Evolutionary conservation across 2,797 vertebrate species (phyloP).

Genomic region (Oreortyx pictus): DNA sequence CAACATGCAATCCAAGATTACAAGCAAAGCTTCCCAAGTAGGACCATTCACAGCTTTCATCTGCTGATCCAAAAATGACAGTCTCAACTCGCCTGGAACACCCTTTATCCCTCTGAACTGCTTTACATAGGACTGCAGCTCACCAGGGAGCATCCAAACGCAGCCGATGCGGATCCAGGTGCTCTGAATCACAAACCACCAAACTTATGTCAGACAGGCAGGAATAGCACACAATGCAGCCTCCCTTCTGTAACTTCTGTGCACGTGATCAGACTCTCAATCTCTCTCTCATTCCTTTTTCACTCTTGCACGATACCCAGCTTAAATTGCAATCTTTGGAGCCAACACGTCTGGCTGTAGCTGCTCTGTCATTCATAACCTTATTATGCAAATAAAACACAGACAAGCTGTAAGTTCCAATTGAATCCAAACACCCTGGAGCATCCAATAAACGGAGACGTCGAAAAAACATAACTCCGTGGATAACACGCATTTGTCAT

Average conservation of each 20-base stretch:
- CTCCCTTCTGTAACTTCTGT: slow-evolving; percentile 33
- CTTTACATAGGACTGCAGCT: neutral
- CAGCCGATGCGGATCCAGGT: neutral
- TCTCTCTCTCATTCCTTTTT: slow-evolving; percentile 42
- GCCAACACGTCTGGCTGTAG: slow-evolving; percentile 80
- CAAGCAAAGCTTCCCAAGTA: neutral
- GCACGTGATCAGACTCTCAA: slow-evolving; percentile 3
- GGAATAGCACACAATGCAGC: slow-evolving; percentile 36
- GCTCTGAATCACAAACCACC: neutral
- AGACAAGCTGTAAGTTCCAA: slow-evolving; percentile 78
- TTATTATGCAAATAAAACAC: slow-evolving; percentile 82
- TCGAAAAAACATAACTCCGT: slow-evolving; percentile 60
- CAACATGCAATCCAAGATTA: accelerated
- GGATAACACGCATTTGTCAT: slow-evolving; percentile 62
- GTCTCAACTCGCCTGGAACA: neutral
- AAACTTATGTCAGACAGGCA: slow-evolving; percentile 59
- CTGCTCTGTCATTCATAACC: slow-evolving; percentile 80
- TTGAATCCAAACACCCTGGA: slow-evolving; percentile 74
- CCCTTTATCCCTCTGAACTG: neutral
- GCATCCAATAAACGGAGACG: slow-evolving; percentile 65
- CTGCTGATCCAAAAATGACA: no score
- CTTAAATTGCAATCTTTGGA: slow-evolving; percentile 82
- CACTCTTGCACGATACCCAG: slow-evolving; percentile 76
- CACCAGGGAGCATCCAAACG: accelerated
- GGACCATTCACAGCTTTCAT: neutral